A percentile compares a stretch with the other conserved stretches of the same genome.
These are phyloP conservation scores for Dryadula phaetusa DNA, from an alignment of 2,888 invertebrate species.

Conservation along the genomic window DNA sequence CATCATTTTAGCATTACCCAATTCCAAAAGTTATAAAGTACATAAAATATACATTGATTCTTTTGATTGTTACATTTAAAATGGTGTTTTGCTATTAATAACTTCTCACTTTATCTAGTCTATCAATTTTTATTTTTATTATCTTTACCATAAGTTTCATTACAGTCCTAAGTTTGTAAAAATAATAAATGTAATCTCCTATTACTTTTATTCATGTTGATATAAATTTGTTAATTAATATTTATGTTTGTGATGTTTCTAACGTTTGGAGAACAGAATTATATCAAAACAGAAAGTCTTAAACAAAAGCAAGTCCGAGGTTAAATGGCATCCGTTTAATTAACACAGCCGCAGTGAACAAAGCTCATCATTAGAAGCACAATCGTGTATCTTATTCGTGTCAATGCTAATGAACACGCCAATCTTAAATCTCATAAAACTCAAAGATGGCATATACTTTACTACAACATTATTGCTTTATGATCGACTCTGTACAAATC, in stretches of 20 bases:
- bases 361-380: constrained; percentile 53
- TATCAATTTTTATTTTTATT: no score
- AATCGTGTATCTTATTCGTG: constrained; percentile 59
- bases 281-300: constrained; percentile 34
- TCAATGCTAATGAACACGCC: constrained; percentile 72
- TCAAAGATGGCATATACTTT: constrained; percentile 39
- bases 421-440: constrained; percentile 63
- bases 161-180: no score
- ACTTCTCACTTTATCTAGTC: background rate
- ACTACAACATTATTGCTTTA: constrained; percentile 39
- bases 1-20: constrained; percentile 68
- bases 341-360: constrained; percentile 53
- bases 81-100: background rate
- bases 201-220: no score
- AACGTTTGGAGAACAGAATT: background rate
- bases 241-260: no score
- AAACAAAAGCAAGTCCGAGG: constrained; percentile 38
- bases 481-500: constrained; percentile 27
- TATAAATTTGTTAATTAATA: no score
- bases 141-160: no score
- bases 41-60: constrained; percentile 14
- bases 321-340: constrained; percentile 56
- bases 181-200: no score
- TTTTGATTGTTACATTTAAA: no score
- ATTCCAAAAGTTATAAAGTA: constrained; percentile 52